Base-by-base conservation (phyloP, 2,888 invertebrate species). In the Melieria crassipennis region DNA sequence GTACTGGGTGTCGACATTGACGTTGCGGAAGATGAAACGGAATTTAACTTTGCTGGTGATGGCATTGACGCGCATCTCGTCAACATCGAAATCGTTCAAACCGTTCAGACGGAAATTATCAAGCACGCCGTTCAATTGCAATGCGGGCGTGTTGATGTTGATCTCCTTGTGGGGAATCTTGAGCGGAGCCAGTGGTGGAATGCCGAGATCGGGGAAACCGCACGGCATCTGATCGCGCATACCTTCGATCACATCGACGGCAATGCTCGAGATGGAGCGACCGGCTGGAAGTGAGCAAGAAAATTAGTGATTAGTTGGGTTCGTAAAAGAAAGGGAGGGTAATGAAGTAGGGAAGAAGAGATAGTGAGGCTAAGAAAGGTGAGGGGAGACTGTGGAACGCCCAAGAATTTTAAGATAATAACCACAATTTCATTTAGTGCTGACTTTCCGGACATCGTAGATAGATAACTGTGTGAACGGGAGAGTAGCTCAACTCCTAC, bases 151-250 rank as follows among this genome's bases (percentile, higher is more conserved):
- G 13, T 83, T 72, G 69, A 84, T 77, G 47, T 80, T 61, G 5
- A 85, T 58, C 16, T 80, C 71, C 64, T 78, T 71, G 72, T 85
- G 79, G 4, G 75, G 56, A 56, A 83, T 75, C 60, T 78, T 75
- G 0, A 83, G 64, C 2, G 85, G 85, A n/a, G 84, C 83, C 46
- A 85, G 11, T 72, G 84, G 82, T 4, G 85, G 85, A 65, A 85
- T 75, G 50, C 83, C 83, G 46, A 76, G 0, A 0, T 65, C 74
- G 52, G 82, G 76, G 50, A 82, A 84, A 61, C 85, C 85, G 13
- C 85, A 85, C 5, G 85, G 83, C 84, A 85, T 83, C 74, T 84
- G 80, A 13, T 81, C 79, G 63, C 78, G 70, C 0, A 83, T 0
- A 10, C 63, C 74, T 67, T 81, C 79, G 65, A 85, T 78, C 4